Base-by-base conservation (phyloP, 2,888 invertebrate genomes). In the Chrysolina oricalcia region DNA sequence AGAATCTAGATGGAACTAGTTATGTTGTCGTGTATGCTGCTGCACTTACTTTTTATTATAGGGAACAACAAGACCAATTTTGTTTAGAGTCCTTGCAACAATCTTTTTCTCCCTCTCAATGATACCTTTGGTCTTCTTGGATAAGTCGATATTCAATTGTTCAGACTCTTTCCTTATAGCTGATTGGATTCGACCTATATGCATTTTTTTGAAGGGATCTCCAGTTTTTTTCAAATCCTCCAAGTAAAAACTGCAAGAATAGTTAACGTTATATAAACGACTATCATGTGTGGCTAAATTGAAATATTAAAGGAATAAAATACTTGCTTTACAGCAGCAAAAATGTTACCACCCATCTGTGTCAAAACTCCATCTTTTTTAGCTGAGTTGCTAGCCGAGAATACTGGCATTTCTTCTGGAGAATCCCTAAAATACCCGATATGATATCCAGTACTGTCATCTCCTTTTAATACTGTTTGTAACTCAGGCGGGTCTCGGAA, bases 401-500 rank as follows among this genome's bases (percentile, higher is more conserved):
- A 94, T 8, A 91, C 91, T 43, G 97, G 96, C 50, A 91, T 88
- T 73, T 94, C 93, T 41, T 92, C 90, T 0, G 96, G 95, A 76
- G 92, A 92, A 90, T 98, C 98, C 84, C 97, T 92, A 90, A 93
- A 97, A 88, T 97, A 98, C 8, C 98, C 98, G 84, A 96, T 93
- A 87, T 98, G 98, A 81, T 93, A 93, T 77, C 94, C 94, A 74
- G 92, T 92, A 66, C 91, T 91, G 66, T 92, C 92, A 84, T 93
- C 93, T 23, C 91, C 92, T 86, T 92, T 93, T 67, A 96, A 87
- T 53, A 96, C 90, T 2, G 96, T 94, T 92, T 97, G 96, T 88
- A 98, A 96, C 89, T 98, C 98, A 11, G 98, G 98, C 11, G 97
- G 96, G 90, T 99, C 98, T 88, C 94, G 97, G 87, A 92, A 97